phyloP scores from a whole-genome alignment of 2,797 vertebrate genomes.

The Chelon auratus region DNA sequence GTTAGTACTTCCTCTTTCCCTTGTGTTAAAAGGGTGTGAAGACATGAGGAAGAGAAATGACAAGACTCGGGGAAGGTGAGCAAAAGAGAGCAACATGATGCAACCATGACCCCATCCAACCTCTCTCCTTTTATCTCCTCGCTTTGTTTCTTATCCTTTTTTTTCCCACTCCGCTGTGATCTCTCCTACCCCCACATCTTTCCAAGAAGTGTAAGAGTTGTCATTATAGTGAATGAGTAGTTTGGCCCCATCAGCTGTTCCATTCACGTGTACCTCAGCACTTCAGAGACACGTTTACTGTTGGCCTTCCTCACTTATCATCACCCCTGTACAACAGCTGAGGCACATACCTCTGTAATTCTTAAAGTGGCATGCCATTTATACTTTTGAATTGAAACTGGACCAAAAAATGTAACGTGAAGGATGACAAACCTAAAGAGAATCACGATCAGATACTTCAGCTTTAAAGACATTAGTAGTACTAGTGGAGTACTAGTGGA shows the following conservation, averaged over 20 bases:
- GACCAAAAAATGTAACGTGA: no score
- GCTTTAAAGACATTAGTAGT: no score
- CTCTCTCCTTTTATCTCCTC: constrained; percentile 10
- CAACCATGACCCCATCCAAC: constrained; percentile 52
- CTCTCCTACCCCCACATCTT: constrained; percentile 33
- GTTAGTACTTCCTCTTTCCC: constrained; percentile 19
- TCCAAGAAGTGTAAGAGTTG: constrained; percentile 38
- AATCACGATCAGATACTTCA: no score
- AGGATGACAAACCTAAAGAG: no score
- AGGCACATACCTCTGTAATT: background rate
- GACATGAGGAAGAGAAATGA: constrained; percentile 38
- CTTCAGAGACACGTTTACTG: constrained; percentile 52
- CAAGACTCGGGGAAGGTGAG: constrained; percentile 14
- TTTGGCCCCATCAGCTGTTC: constrained; percentile 66
- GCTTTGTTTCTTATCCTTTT: constrained; percentile 29
- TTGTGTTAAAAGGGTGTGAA: constrained; percentile 28
- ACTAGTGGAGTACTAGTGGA: no score
- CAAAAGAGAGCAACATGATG: constrained; percentile 45
- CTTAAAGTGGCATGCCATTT: background rate
- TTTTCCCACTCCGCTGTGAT: constrained; percentile 35
- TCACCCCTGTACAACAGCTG: constrained; percentile 1
- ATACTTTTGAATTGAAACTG: no score
- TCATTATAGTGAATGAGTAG: constrained; percentile 67
- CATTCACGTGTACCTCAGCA: constrained; percentile 48
- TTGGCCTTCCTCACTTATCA: constrained; percentile 22